Percentiles rank a stretch among this genome's conserved stretches.
Evolutionary conservation across 2,797 vertebrate species (phyloP).

Genomic region (Gymnothorax javanicus): DNA sequence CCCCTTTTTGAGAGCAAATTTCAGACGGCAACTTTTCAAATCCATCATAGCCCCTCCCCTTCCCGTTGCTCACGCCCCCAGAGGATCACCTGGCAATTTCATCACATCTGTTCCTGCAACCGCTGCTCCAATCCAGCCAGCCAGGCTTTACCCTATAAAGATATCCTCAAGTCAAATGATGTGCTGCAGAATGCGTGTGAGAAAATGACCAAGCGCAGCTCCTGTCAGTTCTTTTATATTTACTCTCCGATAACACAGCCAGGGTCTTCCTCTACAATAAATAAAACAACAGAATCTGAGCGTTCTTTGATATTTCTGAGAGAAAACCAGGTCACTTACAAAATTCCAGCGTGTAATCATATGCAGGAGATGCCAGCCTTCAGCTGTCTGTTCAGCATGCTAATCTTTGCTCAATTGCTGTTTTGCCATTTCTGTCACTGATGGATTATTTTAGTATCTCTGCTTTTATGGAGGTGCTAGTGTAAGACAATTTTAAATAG

Average conservation of each 20-base stretch:
- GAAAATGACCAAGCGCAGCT: background rate
- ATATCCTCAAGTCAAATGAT: background rate
- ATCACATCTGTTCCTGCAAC: constrained; percentile 47
- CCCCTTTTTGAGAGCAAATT: too few species aligned
- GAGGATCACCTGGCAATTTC: constrained; percentile 47
- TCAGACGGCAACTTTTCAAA: too few species aligned
- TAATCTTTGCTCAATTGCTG: too few species aligned
- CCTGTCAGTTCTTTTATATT: background rate
- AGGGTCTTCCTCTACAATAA: background rate
- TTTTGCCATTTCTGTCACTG: too few species aligned
- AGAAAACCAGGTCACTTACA: background rate
- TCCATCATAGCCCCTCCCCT: too few species aligned
- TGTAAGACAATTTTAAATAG: too few species aligned
- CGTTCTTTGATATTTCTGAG: background rate
- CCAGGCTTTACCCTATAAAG: constrained; percentile 48
- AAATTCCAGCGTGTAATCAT: background rate
- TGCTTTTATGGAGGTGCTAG: too few species aligned
- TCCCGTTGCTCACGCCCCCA: background rate
- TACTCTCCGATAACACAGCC: background rate
- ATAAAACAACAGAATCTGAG: background rate
- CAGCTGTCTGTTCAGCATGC: too few species aligned
- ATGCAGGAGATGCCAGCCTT: too few species aligned
- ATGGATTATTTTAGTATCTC: too few species aligned
- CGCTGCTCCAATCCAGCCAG: constrained; percentile 40
- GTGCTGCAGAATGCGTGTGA: background rate